Evolutionary conservation across 2,888 invertebrate species (phyloP).

Genomic region (Apamea crenata): DNA sequence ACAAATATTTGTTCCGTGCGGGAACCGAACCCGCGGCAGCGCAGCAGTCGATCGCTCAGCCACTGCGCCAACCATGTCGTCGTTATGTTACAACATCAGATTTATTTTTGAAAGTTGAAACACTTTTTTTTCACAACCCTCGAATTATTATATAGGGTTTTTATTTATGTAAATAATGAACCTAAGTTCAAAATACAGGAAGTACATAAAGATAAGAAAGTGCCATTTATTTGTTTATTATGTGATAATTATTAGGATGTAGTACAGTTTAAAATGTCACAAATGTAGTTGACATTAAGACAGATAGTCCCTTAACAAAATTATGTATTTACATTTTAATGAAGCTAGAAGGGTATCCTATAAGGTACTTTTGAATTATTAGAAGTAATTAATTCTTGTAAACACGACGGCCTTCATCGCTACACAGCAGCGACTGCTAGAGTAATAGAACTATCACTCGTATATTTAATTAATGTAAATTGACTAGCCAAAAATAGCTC

Average conservation of each 20-base stretch:
- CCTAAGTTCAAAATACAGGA: background rate
- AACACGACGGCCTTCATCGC: conserved; percentile 2
- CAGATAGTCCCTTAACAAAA: background rate
- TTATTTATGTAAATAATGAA: background rate
- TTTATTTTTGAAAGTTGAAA: background rate
- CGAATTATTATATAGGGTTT: background rate
- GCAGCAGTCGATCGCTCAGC: too few species aligned
- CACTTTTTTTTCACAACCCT: background rate
- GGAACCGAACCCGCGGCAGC: too few species aligned
- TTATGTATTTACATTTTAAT: background rate
- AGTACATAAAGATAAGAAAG: background rate
- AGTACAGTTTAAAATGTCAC: background rate
- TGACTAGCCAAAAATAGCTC: background rate
- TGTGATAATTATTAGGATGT: background rate
- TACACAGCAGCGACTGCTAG: background rate
- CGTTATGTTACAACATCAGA: too few species aligned
- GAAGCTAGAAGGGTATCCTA: too few species aligned
- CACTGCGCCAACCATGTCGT: too few species aligned
- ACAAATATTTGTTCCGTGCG: too few species aligned
- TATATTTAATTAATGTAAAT: background rate
- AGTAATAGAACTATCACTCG: background rate
- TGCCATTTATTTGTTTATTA: background rate
- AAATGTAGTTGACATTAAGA: background rate
- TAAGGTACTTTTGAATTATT: background rate
- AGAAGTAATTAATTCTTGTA: background rate